Conservation (phyloP, 2,113 vertebrate genomes). For the Hirundichthys speculiger region DNA sequence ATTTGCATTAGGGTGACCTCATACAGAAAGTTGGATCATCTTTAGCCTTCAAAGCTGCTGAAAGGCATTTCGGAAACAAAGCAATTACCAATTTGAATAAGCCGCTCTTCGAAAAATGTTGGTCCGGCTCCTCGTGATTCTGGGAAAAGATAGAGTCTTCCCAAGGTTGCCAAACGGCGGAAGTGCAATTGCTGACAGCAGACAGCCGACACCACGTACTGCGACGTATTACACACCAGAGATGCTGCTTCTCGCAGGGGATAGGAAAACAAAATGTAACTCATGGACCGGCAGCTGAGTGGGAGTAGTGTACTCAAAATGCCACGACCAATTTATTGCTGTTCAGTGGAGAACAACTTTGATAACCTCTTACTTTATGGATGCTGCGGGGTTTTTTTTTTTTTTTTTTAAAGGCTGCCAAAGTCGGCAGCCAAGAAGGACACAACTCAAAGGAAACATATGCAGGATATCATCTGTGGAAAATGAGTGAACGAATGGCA, state of each 20-base stretch:
- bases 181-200: constrained; percentile 16
- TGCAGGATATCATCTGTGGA: constrained; percentile 68
- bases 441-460: constrained; percentile 66
- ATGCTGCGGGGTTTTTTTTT: too few species aligned
- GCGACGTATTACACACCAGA: constrained; percentile 16
- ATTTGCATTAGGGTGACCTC: constrained; percentile 38
- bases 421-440: constrained; percentile 64
- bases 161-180: constrained; percentile 17
- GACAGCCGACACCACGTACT: constrained; percentile 13
- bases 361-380: constrained; percentile 74
- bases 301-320: constrained; percentile 63
- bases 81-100: constrained; percentile 23
- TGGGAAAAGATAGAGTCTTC: constrained; percentile 33
- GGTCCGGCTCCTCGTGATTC: constrained; percentile 27
- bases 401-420: constrained; percentile 65
- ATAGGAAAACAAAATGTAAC: constrained; percentile 54
- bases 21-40: constrained; percentile 7
- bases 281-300: constrained; percentile 47
- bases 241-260: constrained; percentile 25
- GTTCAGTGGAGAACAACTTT: constrained; percentile 62
- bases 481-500: constrained; percentile 65
- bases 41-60: constrained; percentile 12
- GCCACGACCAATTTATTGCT: constrained; percentile 73
- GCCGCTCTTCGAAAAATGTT: constrained; percentile 3
- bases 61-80: constrained; percentile 29